Evolutionary conservation across 1,140 invertebrate species (phyloP).

Genomic region (Drosophila yakuba): DNA sequence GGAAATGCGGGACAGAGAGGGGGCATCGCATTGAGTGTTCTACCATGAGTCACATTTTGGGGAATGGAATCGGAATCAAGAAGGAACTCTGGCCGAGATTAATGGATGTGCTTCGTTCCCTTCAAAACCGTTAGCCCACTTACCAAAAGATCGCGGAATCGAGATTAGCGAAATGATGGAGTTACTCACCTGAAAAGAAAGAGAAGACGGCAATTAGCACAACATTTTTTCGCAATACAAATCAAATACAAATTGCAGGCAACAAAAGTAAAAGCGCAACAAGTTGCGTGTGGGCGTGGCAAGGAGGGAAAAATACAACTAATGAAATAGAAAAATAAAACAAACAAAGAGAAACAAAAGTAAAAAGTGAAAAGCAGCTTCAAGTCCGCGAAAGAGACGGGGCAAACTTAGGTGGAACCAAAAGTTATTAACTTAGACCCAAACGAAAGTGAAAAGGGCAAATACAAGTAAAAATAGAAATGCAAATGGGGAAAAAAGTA

Average conservation of each 20-base stretch:
- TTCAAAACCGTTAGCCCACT: slow-evolving; percentile 44
- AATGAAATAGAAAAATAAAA: slow-evolving; percentile 4
- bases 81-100: slow-evolving; percentile 32
- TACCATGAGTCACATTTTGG: slow-evolving; percentile 29
- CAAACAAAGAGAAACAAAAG: slow-evolving; percentile 18
- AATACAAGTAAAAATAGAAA: slow-evolving; percentile 55
- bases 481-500: slow-evolving; percentile 37
- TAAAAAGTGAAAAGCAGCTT: slow-evolving; percentile 36
- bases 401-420: slow-evolving; percentile 31
- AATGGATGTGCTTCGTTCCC: slow-evolving; percentile 17
- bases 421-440: slow-evolving; percentile 59
- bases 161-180: slow-evolving; percentile 19
- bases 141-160: slow-evolving; percentile 29
- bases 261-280: slow-evolving; percentile 58
- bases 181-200: slow-evolving; percentile 47
- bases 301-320: slow-evolving; percentile 2
- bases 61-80: slow-evolving; percentile 5
- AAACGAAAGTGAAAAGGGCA: slow-evolving; percentile 70
- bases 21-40: slow-evolving; percentile 18
- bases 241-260: slow-evolving; percentile 6
- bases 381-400: slow-evolving; percentile 22
- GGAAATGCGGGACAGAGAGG: slow-evolving; percentile 4
- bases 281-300: slow-evolving; percentile 50
- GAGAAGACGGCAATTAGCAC: slow-evolving; percentile 28
- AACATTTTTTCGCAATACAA: slow-evolving; percentile 14